Evolutionary conservation across 2,113 vertebrate species (phyloP).

Genomic region (Serilophus lunatus): DNA sequence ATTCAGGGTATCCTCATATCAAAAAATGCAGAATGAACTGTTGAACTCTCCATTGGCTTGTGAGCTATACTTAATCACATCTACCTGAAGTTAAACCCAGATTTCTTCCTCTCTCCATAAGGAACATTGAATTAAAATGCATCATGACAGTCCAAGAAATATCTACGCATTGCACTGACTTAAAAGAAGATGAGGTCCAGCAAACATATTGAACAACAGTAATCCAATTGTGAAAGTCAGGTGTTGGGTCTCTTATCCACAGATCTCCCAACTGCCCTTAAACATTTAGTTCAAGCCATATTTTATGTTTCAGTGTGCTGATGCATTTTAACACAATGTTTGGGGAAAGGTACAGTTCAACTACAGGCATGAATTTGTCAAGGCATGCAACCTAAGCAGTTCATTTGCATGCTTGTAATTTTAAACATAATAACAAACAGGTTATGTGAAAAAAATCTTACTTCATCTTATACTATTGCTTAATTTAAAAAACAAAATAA

Average conservation of each 20-base stretch:
- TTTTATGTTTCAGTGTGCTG: background rate
- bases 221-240: background rate
- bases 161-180: background rate
- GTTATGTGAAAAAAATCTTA: background rate
- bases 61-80: background rate
- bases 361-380: background rate
- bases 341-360: background rate
- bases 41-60: background rate
- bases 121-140: rapidly evolving
- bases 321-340: background rate
- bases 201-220: background rate
- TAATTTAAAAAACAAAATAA: background rate
- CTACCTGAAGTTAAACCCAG: background rate
- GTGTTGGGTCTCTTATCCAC: background rate
- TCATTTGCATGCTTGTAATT: background rate
- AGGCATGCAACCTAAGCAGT: background rate
- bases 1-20: background rate
- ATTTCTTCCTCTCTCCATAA: background rate
- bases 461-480: background rate
- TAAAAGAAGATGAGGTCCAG: background rate
- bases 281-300: background rate
- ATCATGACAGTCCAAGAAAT: background rate
- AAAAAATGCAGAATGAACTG: background rate
- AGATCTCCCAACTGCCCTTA: background rate
- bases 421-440: background rate